Base-by-base conservation (phyloP, 2,888 invertebrate genomes). In the Patella caerulea region DNA sequence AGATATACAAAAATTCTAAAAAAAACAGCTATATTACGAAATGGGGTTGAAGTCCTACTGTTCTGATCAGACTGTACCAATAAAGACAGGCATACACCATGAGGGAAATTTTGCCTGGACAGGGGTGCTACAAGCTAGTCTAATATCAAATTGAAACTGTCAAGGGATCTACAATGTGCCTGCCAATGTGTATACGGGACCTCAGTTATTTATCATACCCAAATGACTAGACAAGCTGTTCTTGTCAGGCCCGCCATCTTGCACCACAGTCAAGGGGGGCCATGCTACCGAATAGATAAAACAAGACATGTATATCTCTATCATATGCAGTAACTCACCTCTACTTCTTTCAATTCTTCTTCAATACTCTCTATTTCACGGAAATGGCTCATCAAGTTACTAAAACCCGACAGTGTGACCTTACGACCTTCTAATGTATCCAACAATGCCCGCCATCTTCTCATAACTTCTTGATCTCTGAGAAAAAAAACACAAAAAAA, bases 301-400 rank as follows among this genome's bases (percentile, higher is more conserved):
- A 59, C n/a, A n/a, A 52, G 54, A n/a, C 1, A 56, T 34, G 14
- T 29, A 65, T 15, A 29, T 55, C 52, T 53, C 1, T 9, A 72
- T 71, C 15, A 53, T 19, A n/a, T 5, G 24, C 11, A 76, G 15
- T 3, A 55, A 84, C 93, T 93, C 83, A 95, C 95, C 93, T 97
- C 96, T 88, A 98, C 93, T 82, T 97, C 96, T 65, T 94, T 94
- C 75, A 99, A 94, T 11, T 96, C 96, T 52, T 95, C 94, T 14
- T 95, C 94, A 0, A 97, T 95, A 17, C 97, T 96, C 82, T 98
- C 97, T 12, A 98, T 96, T 91, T 99, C 99, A 59, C 98, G 92
- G 90, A 98, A 93, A 90, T 98, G 93, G 78, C 95, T 94, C 96
- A 97, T 97, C 54, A 98, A 93, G 80, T 95, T 95, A 82, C 96